Conservation (phyloP, 2,888 invertebrate genomes). For the Holacanthella duospinosa region DNA sequence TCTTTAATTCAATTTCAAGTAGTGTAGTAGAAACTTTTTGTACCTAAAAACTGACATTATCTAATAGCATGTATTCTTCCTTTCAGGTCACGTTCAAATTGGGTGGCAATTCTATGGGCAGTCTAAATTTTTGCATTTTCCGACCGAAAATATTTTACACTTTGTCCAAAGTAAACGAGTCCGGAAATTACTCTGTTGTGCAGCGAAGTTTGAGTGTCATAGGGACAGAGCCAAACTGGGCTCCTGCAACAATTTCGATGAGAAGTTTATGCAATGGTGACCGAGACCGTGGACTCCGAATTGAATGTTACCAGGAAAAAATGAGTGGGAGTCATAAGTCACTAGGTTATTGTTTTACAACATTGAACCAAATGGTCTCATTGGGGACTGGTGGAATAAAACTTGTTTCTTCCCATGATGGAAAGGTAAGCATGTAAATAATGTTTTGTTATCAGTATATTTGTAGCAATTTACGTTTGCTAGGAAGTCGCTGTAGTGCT, state of each 20-base stretch:
- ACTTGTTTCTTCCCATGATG: constrained; percentile 17
- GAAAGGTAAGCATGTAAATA: not conserved
- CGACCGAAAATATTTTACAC: constrained; percentile 26
- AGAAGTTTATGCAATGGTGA: constrained; percentile 48
- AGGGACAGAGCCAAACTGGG: constrained; percentile 49
- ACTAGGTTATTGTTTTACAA: constrained; percentile 45
- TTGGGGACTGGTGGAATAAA: constrained; percentile 30
- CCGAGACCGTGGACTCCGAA: constrained; percentile 46
- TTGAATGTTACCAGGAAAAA: constrained; percentile 46
- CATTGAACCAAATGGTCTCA: constrained; percentile 41
- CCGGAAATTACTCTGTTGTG: constrained; percentile 44
- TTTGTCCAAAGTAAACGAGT: constrained; percentile 42
- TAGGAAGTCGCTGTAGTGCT: constrained; percentile 26
- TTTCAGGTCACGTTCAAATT: constrained; percentile 27
- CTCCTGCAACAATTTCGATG: constrained; percentile 43
- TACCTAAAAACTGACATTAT: not conserved
- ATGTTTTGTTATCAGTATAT: not conserved
- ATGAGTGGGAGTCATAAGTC: constrained; percentile 42
- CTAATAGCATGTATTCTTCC: not conserved
- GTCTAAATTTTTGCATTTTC: constrained; percentile 22
- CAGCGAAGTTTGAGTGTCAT: constrained; percentile 48
- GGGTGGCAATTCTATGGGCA: constrained; percentile 27
- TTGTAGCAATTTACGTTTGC: not conserved
- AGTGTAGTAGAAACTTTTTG: not conserved
- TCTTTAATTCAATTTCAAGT: not conserved